Evolutionary conservation across 2,113 vertebrate genomes (phyloP).

Genomic region (Pelodiscus sinensis): DNA sequence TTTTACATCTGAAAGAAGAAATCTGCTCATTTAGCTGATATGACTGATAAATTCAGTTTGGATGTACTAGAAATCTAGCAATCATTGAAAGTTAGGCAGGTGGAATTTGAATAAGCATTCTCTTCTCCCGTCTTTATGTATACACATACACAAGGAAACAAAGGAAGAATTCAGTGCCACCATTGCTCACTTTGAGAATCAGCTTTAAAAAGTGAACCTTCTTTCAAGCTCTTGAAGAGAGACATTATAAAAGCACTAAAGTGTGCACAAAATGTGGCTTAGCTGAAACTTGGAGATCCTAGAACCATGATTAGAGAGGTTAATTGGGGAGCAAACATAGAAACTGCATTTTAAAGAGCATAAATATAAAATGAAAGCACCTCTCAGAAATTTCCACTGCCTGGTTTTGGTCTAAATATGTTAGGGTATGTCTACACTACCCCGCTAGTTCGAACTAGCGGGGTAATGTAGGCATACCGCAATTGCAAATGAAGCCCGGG

Average conservation of each 20-base stretch:
- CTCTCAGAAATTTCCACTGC: background rate
- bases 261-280: background rate
- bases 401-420: background rate
- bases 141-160: background rate
- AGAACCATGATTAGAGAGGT: background rate
- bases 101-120: background rate
- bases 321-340: background rate
- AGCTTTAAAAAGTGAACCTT: background rate
- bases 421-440: too few species aligned
- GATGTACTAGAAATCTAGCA: rapidly evolving
- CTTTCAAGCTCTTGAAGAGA: background rate
- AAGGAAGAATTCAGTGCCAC: background rate
- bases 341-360: background rate
- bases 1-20: background rate
- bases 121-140: background rate
- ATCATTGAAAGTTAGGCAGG: background rate
- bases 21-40: background rate
- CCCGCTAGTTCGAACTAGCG: too few species aligned
- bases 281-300: background rate
- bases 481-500: too few species aligned
- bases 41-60: background rate
- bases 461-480: too few species aligned
- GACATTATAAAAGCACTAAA: background rate
- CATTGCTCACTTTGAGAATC: background rate
- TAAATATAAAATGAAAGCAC: background rate